Conservation (phyloP, 2,888 invertebrate genomes). For the Nipponacmea schrenckii region DNA sequence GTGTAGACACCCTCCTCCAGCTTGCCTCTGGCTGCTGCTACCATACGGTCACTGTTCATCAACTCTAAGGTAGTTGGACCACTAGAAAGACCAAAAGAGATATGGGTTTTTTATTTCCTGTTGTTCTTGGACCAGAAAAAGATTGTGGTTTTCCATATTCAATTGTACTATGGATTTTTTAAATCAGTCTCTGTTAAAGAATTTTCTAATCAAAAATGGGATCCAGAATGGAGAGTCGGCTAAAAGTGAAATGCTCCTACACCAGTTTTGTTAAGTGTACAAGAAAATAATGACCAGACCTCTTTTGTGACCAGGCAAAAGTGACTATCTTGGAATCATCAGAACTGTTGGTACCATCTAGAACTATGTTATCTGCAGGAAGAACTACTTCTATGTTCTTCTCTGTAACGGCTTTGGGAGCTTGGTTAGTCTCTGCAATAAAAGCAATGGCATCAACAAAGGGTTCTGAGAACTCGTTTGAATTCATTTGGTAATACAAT, state of each 20-base stretch:
- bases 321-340: slow-evolving; percentile 86
- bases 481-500: background rate
- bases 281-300: slow-evolving; percentile 67
- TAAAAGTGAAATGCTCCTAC: no score
- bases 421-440: slow-evolving; percentile 61
- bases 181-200: no score
- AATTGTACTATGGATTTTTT: no score
- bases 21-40: slow-evolving; percentile 61
- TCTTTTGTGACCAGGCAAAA: slow-evolving; percentile 86
- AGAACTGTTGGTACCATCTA: slow-evolving; percentile 81
- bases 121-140: no score
- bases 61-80: slow-evolving; percentile 70
- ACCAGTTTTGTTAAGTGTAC: no score
- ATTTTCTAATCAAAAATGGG: no score
- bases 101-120: background rate
- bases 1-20: slow-evolving; percentile 79
- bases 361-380: slow-evolving; percentile 81
- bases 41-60: slow-evolving; percentile 47
- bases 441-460: background rate
- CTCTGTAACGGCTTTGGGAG: slow-evolving; percentile 72
- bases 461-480: background rate
- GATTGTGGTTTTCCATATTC: no score
- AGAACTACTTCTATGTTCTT: slow-evolving; percentile 78
- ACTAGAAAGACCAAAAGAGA: slow-evolving; percentile 52
- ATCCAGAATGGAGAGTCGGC: no score